Evolutionary conservation across 2,797 vertebrate species (phyloP).

Genomic region (Platalea minor): DNA sequence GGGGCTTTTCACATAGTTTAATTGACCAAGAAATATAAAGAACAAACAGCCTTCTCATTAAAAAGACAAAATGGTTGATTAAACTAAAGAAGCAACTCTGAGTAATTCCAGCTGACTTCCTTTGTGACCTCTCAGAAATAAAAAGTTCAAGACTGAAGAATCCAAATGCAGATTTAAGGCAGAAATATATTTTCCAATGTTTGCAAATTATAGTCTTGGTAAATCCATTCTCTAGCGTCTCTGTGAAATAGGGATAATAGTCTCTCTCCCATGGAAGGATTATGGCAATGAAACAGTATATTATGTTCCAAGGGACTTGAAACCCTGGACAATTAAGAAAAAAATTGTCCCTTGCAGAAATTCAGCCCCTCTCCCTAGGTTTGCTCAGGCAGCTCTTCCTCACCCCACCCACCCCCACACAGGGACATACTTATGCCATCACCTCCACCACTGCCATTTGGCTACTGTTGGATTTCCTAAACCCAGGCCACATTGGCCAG

Average conservation of each 20-base stretch:
- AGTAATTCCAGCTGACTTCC: not conserved
- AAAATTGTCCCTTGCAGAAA: not conserved
- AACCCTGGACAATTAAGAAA: not conserved
- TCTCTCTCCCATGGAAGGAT: not conserved
- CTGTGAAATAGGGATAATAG: not conserved
- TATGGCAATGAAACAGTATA: not conserved
- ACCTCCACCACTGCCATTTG: not conserved
- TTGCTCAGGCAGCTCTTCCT: not conserved
- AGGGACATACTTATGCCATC: not conserved
- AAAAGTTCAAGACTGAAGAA: not conserved
- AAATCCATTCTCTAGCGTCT: not conserved
- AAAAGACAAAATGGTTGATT: not conserved
- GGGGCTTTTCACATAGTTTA: not conserved
- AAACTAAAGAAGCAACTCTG: not conserved
- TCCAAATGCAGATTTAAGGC: not conserved
- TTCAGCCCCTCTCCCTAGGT: not conserved
- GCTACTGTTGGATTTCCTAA: not conserved
- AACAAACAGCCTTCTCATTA: not conserved
- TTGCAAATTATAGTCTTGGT: not conserved
- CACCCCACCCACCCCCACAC: not conserved
- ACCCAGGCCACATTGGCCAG: not conserved
- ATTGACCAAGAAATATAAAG: not conserved
- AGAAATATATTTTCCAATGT: not conserved
- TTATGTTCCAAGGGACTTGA: not conserved
- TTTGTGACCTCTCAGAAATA: not conserved